Evolutionary conservation across 2,113 vertebrate genomes (phyloP), one percentile per base, ranked within the genome.

Genomic region (Seriola dumerili): DNA sequence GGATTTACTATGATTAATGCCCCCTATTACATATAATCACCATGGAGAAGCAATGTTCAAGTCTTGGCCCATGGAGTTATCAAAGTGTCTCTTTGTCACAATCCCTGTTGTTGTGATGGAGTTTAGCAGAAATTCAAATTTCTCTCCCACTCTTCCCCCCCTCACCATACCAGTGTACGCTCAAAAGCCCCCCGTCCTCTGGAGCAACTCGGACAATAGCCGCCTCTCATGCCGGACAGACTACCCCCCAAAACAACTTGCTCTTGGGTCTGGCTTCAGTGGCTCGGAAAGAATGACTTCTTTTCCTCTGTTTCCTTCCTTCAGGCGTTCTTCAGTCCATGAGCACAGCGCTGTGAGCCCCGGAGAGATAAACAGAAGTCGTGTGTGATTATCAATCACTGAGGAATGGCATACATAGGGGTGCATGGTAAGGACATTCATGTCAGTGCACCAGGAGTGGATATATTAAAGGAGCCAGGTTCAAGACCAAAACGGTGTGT

Each of bases 271-370:
- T 76, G 84, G 85, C 84, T 88, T 94, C 91, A 84, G 54, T 58
- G 76, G 85, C 72, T 90, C 32, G 93, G 94, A 95, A 95, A 95
- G 90, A 95, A 91, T 95, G 88, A 94, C 88, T 91, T 92, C 16
- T 92, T 87, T 92, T 90, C 92, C 91, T 90, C 76, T 80, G 85
- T 62, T 90, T 88, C 90, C 90, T 93, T 93, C 94, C 91, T 92
- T 81, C 76, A 84, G 76, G 38, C 71, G 80, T 83, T 83, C 61
- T 66, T 91, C 57, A 69, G 84, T 55, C 76, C 65, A 67, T 90
- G 71, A 83, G 73, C 85, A 78, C 64, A 73, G 59, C 64, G 8
- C 78, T 70, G 55, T n/a, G 66, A 79, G 78, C 61, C 44, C 48
- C 55, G 78, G 32, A 42, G 85, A 84, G 78, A 86, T 86, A 85